Base-by-base conservation (phyloP, 92 coral and sea anemone genomes). In the Actinernus sp. region DNA sequence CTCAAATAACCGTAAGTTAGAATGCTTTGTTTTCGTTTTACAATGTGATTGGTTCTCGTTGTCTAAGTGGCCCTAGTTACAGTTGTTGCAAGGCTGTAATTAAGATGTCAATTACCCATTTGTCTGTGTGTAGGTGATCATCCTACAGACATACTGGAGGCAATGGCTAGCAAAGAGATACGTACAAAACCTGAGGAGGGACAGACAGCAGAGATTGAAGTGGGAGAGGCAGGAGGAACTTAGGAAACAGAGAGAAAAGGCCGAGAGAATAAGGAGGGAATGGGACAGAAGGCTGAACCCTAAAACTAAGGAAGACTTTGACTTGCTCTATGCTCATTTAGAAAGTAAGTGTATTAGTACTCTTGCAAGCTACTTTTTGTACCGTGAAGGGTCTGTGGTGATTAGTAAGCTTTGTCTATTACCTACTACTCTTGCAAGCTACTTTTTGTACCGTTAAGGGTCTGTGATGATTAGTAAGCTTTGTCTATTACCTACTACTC, bases 251-350 rank as follows among this genome's bases (percentile, higher is more conserved):
- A 73, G 65, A 53, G 97, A 91, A 62, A 91, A 86, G 64, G 98
- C 97, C 44, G 97, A 94, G 44, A 55, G 97, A 18, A 65, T 94
- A 26, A 87, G 69, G 39, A 81, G 45, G 31, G 94, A 93, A 78
- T 94, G 98, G 98, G 98, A 84, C 31, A 79, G 95, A 72, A 88
- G 98, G 28, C 19, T 94, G 65, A 91, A 94, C 37, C 98, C 98
- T 17, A 87, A 86, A 50, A 87, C 87, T 3, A 94, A 94, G 79
- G 91, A 88, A 76, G 98, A 94, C 84, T 94, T 94, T 82, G 97
- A 91, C 59, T 79, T 94, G 50, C 84, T 93, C 27, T 90, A 91
- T 33, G 88, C 97, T 1, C 93, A 93, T 63, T 55, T 94, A 25
- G 98, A 94, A 71, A 91, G 98, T 94, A 77, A 71, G 98, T 69